Evolutionary conservation across 2,113 vertebrate species (phyloP).

Genomic region (Bufo bufo): DNA sequence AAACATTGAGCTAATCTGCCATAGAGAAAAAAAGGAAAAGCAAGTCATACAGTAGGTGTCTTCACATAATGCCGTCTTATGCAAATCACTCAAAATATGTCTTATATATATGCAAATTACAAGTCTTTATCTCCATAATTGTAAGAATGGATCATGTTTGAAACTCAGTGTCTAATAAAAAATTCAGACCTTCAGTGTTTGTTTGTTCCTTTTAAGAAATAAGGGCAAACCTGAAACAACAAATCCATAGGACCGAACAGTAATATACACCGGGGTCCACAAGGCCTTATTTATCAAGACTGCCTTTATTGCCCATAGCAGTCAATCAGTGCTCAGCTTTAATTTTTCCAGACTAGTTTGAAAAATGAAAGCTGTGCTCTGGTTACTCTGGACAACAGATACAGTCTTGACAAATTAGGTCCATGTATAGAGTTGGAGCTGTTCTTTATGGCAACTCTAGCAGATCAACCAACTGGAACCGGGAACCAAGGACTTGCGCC

Average conservation of each 20-base stretch:
- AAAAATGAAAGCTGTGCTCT: no score
- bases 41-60: conserved; percentile 6
- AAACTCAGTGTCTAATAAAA: not conserved
- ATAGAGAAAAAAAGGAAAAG: not conserved
- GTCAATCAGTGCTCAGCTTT: no score
- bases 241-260: not conserved
- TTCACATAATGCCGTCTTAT: conserved; percentile 16
- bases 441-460: no score
- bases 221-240: not conserved
- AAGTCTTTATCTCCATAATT: not conserved
- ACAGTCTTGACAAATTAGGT: no score
- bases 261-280: no score
- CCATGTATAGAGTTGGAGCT: no score
- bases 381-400: no score
- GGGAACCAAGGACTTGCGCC: no score
- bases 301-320: no score
- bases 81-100: conserved; percentile 10
- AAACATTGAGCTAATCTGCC: conserved; percentile 11
- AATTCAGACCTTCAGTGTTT: not conserved
- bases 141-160: not conserved
- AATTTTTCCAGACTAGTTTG: no score
- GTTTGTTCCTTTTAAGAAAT: not conserved
- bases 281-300: no score
- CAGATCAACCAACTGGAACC: no score
- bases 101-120: conserved; percentile 5